These are phyloP conservation scores for Empidonax alnorum DNA, from an alignment of 2,113 vertebrate genomes.

Conservation along the genomic window DNA sequence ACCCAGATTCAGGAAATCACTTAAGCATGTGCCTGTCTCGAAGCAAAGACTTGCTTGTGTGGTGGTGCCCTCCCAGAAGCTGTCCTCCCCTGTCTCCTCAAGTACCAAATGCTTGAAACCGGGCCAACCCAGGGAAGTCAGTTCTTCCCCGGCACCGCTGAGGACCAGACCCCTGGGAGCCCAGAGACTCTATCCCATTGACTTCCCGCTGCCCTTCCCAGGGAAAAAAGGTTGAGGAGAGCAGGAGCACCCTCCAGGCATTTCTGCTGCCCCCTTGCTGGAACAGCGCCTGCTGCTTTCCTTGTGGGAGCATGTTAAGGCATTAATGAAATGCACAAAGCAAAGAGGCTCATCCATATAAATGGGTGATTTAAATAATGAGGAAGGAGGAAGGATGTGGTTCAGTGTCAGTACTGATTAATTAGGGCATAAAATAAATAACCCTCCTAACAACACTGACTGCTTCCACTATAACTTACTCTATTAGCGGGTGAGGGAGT, in stretches of 20 bases:
- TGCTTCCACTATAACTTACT: constrained; percentile 77
- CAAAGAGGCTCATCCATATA: constrained; percentile 85
- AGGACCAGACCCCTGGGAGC: background rate
- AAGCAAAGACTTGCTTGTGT: background rate
- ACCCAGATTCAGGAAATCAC: background rate
- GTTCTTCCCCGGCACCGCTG: rapidly evolving
- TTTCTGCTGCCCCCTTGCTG: constrained; percentile 74
- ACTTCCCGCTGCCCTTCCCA: background rate
- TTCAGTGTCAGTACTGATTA: constrained; percentile 92
- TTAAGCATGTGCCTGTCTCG: background rate
- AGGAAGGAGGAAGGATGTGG: constrained; percentile 91
- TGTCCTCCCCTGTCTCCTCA: background rate
- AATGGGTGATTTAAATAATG: constrained; percentile 94
- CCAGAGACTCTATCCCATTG: background rate
- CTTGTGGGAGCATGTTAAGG: constrained; percentile 85
- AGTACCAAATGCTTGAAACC: background rate
- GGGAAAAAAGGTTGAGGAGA: background rate
- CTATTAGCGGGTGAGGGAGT: constrained; percentile 78
- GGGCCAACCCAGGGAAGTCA: background rate
- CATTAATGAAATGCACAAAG: constrained; percentile 89
- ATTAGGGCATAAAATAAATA: constrained; percentile 91
- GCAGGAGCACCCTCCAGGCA: background rate
- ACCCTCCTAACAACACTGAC: constrained; percentile 75
- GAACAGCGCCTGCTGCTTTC: constrained; percentile 72
- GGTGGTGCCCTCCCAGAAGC: background rate